These are phyloP conservation scores for Orchesella flavescens DNA, from an alignment of 2,888 invertebrate species.

Conservation along the genomic window DNA sequence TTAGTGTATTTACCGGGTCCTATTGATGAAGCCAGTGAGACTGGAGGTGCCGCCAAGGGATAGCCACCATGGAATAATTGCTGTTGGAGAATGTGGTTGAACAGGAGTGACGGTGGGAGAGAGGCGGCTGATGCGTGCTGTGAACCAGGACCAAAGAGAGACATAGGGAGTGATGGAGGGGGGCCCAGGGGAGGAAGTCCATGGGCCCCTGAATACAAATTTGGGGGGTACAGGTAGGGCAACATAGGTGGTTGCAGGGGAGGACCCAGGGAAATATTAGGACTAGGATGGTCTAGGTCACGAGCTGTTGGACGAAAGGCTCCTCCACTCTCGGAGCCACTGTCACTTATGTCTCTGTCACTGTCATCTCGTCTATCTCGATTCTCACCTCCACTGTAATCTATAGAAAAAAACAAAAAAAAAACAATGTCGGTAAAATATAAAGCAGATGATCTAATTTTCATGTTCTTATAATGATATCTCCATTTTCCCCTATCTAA, in stretches of 20 bases:
- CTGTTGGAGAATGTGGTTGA: constrained; percentile 73
- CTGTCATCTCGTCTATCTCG: constrained; percentile 72
- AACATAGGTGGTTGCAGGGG: constrained; percentile 92
- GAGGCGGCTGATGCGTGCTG: constrained; percentile 77
- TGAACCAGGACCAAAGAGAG: constrained; percentile 77
- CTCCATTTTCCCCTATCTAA: too few species aligned
- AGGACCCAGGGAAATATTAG: constrained; percentile 94
- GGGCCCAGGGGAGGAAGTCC: constrained; percentile 75
- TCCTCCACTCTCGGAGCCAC: constrained; percentile 74
- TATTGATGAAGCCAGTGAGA: constrained; percentile 75
- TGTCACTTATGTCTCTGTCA: constrained; percentile 73
- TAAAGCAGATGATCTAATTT: background rate
- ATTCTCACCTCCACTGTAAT: constrained; percentile 72
- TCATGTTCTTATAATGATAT: background rate
- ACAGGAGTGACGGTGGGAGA: constrained; percentile 72
- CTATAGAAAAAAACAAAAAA: constrained; percentile 45
- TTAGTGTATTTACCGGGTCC: constrained; percentile 71
- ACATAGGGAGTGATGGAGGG: constrained; percentile 79
- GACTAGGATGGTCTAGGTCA: constrained; percentile 82
- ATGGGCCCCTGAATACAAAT: constrained; percentile 81
- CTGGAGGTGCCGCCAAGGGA: constrained; percentile 74
- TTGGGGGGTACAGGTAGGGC: constrained; percentile 93
- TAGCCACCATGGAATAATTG: constrained; percentile 72
- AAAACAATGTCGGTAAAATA: constrained; percentile 1
- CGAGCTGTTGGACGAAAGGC: constrained; percentile 71